Base-by-base conservation (phyloP, 2,888 invertebrate genomes). In the Rhamnusium bicolor region DNA sequence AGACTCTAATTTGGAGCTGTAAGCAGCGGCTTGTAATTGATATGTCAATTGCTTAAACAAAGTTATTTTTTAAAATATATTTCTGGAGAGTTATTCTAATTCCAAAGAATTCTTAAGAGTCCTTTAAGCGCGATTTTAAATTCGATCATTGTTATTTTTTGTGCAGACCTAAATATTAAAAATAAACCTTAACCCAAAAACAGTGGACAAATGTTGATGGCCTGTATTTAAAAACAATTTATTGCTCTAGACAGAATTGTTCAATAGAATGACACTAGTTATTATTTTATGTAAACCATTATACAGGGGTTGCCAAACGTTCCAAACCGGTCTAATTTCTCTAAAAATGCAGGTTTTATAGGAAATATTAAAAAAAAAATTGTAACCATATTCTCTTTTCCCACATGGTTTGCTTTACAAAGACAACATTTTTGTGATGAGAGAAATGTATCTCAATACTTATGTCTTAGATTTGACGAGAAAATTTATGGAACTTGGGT, bases 11-110 rank as follows among this genome's bases (percentile, higher is more conserved):
- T 68, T 58, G 58, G 58, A 27, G 49, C 58, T 58, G n/a, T n/a
- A 68, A 68, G 47, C 24, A 16, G n/a, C 68, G 24, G 27, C 68
- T 14, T 40, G 58, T 47, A 58, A 68, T 58, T 68, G 68, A 68
- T 68, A 68, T 21, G 56, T 47, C 46, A 24, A 51, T 24, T 10
- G 27, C 32, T 16, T 58, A 58, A 58, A 58, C 40, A 46, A 46
- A 49, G 40, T 29, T 66, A 53, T 54, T 67, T 58, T n/a, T 47
- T 49, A 58, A 24, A 21, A 27, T 58, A 16, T 68, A 68, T 68
- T 68, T 68, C 47, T n/a, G 24, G 62, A 29, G 1, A n/a, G 32
- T 61, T 61, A 54, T 54, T 61, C 32, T 46, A 10, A 24, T 29
- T 56, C 14, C 3, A 2, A 47, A 32, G 56, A 29, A 21, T 40